phyloP scores from a whole-genome alignment of 2,797 vertebrate species.

The Pangasius macronema region DNA sequence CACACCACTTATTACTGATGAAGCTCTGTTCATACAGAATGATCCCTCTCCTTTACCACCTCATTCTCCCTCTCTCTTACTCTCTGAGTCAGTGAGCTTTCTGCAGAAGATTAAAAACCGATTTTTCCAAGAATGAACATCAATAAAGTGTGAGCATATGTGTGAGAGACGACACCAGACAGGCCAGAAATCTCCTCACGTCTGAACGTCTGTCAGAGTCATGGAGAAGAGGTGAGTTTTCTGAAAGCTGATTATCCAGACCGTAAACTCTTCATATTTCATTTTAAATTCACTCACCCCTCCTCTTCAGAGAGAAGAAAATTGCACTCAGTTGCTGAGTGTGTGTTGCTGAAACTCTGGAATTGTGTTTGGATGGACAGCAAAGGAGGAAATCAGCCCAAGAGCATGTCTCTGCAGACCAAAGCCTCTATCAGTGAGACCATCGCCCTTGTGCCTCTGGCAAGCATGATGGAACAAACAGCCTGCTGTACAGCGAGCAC shows the following conservation, averaged over 20 bases:
- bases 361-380: conserved; percentile 4
- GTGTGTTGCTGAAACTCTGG: background rate
- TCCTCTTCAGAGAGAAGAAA: conserved; percentile 22
- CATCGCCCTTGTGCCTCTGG: background rate
- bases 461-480: conserved; percentile 2
- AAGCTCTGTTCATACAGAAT: conserved; percentile 65
- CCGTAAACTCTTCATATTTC: conserved; percentile 46
- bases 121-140: conserved; percentile 27
- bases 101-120: conserved; percentile 31
- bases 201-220: conserved; percentile 28
- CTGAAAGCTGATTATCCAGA: conserved; percentile 41
- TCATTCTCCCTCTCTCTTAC: conserved; percentile 28
- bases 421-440: background rate
- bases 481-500: background rate
- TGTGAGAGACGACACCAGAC: conserved; percentile 29
- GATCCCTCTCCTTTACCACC: conserved; percentile 33
- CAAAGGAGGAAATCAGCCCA: conserved; percentile 18
- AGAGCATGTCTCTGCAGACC: conserved; percentile 1
- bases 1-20: conserved; percentile 64
- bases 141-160: conserved; percentile 16
- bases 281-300: conserved; percentile 39
- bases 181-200: conserved; percentile 40
- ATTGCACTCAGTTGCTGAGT: background rate
- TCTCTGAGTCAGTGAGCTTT: conserved; percentile 17
- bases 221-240: conserved; percentile 26